phyloP scores from a whole-genome alignment of 2,888 invertebrate genomes.

The Drosophila macrothrix region DNA sequence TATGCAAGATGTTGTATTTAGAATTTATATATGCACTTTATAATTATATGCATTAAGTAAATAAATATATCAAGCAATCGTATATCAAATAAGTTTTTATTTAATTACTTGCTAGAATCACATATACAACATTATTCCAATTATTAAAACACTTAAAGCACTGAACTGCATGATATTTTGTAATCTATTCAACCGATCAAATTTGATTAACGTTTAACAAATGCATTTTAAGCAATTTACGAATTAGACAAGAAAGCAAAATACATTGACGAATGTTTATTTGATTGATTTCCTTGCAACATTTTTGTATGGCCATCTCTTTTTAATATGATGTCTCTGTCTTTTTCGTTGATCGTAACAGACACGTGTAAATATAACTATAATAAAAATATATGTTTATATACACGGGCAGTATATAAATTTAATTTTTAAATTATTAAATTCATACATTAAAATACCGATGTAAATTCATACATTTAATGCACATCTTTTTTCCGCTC shows the following conservation, averaged over 20 bases:
- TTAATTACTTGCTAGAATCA: background rate
- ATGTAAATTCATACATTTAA: background rate
- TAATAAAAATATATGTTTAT: background rate
- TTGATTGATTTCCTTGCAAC: background rate
- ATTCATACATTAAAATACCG: too few species aligned
- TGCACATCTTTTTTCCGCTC: background rate
- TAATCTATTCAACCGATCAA: background rate
- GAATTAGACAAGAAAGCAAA: background rate
- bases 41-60: background rate
- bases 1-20: background rate
- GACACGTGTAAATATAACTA: background rate
- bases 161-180: background rate
- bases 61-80: background rate
- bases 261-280: background rate
- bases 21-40: background rate
- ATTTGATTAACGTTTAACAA: background rate
- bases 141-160: background rate
- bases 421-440: too few species aligned
- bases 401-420: background rate
- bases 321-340: background rate
- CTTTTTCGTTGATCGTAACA: background rate
- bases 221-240: background rate
- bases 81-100: background rate
- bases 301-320: background rate
- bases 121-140: background rate